These are phyloP conservation scores for Epinephelus lanceolatus DNA, from an alignment of 2,113 vertebrate species.

Conservation along the genomic window DNA sequence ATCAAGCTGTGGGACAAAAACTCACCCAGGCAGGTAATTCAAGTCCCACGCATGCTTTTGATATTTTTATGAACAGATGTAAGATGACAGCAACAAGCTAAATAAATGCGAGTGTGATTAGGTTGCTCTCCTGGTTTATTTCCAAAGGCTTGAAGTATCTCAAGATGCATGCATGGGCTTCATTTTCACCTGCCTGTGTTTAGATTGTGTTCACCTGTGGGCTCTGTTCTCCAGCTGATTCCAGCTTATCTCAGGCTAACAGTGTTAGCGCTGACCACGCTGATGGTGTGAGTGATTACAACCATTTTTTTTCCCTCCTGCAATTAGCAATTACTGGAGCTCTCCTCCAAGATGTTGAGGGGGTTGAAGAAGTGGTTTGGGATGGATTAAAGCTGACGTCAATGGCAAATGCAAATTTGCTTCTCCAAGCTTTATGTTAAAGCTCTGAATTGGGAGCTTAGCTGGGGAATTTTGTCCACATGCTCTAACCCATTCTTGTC, in stretches of 20 bases:
- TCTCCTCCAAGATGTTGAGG: conserved; percentile 54
- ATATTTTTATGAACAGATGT: conserved; percentile 71
- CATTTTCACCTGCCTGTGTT: not conserved
- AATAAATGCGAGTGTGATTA: conserved; percentile 36
- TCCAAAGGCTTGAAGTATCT: not conserved
- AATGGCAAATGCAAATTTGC: conserved; percentile 76
- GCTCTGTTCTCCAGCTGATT: conserved; percentile 11
- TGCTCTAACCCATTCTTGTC: conserved; percentile 74
- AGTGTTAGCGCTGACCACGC: conserved; percentile 30
- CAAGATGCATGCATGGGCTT: not conserved
- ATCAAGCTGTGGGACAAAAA: conserved; percentile 72
- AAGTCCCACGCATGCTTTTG: conserved; percentile 62
- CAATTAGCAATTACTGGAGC: conserved; percentile 67
- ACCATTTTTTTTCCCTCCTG: conserved; percentile 22
- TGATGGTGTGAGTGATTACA: conserved; percentile 40
- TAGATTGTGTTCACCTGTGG: conserved; percentile 31
- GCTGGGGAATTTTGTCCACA: conserved; percentile 76
- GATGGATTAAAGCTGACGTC: conserved; percentile 77
- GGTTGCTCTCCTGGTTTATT: conserved; percentile 43
- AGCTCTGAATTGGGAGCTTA: conserved; percentile 76
- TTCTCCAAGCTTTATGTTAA: conserved; percentile 75
- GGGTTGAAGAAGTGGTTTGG: conserved; percentile 64
- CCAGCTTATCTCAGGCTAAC: conserved; percentile 24
- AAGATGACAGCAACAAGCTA: conserved; percentile 71
- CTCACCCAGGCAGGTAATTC: conserved; percentile 68